A percentile compares a stretch with the other conserved stretches of the same genome.
Evolutionary conservation across 2,113 vertebrate genomes (phyloP).

Genomic region (Amazona guildingii): DNA sequence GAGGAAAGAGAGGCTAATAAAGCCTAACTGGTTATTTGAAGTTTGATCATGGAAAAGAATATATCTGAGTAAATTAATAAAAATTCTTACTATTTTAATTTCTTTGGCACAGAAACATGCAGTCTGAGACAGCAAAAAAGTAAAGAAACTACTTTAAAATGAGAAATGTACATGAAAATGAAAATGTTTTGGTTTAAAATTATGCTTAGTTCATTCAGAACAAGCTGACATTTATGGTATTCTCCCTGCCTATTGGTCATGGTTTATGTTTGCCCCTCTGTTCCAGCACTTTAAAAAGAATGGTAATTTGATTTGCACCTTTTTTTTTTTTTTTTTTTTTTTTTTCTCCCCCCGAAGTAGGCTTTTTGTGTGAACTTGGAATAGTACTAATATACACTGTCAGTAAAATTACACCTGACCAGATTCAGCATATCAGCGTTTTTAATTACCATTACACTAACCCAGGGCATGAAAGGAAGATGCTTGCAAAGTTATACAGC

Average conservation of each 20-base stretch:
- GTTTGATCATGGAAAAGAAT: background rate
- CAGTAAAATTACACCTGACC: background rate
- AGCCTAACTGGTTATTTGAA: background rate
- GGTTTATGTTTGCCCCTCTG: background rate
- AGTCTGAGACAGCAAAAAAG: background rate
- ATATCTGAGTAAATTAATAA: background rate
- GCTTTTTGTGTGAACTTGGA: background rate
- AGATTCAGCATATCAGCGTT: background rate
- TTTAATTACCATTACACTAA: background rate
- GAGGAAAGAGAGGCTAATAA: background rate
- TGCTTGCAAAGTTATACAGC: background rate
- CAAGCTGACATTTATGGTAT: background rate
- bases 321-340: background rate
- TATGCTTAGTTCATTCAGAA: background rate
- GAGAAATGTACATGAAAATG: background rate
- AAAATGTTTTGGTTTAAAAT: background rate
- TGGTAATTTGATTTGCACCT: background rate
- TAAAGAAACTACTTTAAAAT: background rate
- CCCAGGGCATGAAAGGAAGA: background rate
- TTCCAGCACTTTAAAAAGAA: background rate
- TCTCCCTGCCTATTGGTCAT: background rate
- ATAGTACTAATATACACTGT: background rate
- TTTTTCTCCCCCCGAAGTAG: rapidly evolving
- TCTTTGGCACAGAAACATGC: background rate
- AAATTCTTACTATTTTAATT: background rate